phyloP scores from a whole-genome alignment of 53 echinoderm and acorn worm genomes.

The Hippasteria phrygiana region DNA sequence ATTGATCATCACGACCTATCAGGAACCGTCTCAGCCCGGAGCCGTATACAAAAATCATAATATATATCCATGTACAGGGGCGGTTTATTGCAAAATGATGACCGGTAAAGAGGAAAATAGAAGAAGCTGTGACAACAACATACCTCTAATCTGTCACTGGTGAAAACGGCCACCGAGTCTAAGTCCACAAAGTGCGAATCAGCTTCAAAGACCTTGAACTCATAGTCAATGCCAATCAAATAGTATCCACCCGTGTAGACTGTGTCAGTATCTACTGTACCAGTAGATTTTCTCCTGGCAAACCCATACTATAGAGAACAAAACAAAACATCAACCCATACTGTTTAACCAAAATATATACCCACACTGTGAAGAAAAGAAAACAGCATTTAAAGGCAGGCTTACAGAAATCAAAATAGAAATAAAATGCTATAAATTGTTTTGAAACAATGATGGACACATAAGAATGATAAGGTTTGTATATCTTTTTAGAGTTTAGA shows the following conservation, averaged over 20 bases:
- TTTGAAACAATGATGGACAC: too few species aligned
- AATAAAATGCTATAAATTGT: too few species aligned
- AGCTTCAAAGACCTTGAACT: conserved; percentile 73
- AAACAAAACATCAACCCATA: background rate
- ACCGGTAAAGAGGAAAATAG: too few species aligned
- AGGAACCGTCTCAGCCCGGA: too few species aligned
- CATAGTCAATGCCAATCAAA: conserved; percentile 66
- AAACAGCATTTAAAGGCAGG: background rate
- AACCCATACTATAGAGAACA: conserved; percentile 67
- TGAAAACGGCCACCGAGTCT: conserved; percentile 63
- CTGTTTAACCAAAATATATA: background rate
- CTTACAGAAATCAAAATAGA: too few species aligned
- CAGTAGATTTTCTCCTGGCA: conserved; percentile 62
- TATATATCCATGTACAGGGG: too few species aligned
- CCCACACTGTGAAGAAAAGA: background rate
- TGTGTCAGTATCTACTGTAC: conserved; percentile 63
- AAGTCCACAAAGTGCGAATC: conserved; percentile 69
- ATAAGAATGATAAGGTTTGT: too few species aligned
- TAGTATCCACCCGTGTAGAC: conserved; percentile 62
- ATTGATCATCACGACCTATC: too few species aligned
- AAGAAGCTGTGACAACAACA: background rate
- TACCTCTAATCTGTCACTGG: conserved; percentile 65
- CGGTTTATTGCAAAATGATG: too few species aligned
- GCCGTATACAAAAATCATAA: too few species aligned
- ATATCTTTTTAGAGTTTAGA: too few species aligned